Base-by-base conservation (phyloP, 2,888 invertebrate genomes). In the Drosophila heteroneura region DNA sequence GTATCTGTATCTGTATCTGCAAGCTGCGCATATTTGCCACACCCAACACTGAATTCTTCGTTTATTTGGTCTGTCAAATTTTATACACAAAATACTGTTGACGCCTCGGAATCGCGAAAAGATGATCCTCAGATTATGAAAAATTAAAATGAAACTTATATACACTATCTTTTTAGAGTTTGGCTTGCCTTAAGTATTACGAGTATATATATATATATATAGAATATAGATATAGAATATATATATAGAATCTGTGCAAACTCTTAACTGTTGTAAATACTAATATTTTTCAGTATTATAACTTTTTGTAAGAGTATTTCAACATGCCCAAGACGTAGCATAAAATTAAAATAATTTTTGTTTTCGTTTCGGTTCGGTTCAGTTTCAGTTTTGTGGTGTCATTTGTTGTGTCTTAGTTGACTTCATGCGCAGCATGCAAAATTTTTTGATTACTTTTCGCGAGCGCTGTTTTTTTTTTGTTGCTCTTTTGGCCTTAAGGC, bases 351-450 rank as follows among this genome's bases (percentile, higher is more conserved):
- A 85, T 73, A 73, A 62, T 67, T 85, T 70, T 74, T 71, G 65
- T 75, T 69, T 79, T 73, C 65, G 60, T 58, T 61, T 70, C 41
- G 70, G 28, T 64, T 77, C 56, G 64, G 5, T 73, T 67, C 62
- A 59, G 61, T 66, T 74, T 81, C 56, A 70, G 78, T 74, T 81
- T 82, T 70, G 68, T 76, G 81, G 79, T 85, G 81, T 72, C 86
- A 81, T 89, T 85, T 85, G 71, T 80, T 76, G 85, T 78, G 63
- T 82, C 72, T 70, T 67, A 49, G 53, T 58, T 52, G 67, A 71
- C 66, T 74, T 81, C 85, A 77, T 77, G 86, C 66, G 70, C 75
- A 78, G 89, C 77, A 85, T 89, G 87, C 89, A 65, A 84, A 89
- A 80, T 74, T 78, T 64, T 26, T 54, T 75, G 32, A 37, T 63